phyloP scores from a whole-genome alignment of 2,888 invertebrate species.

The Cryptus viduatorius region DNA sequence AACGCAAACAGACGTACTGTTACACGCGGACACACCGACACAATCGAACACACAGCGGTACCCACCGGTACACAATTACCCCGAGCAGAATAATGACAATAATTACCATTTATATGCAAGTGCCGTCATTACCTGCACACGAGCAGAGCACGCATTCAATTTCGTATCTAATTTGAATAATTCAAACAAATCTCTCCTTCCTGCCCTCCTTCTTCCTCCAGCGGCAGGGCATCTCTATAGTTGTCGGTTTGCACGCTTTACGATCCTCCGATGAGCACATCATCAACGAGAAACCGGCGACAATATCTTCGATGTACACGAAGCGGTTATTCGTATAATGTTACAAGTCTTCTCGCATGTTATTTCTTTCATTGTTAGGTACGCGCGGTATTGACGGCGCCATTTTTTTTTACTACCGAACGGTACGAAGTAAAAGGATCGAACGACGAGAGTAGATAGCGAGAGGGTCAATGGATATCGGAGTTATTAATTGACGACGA shows the following conservation, averaged over 20 bases:
- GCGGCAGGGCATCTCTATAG: slow-evolving; percentile 27
- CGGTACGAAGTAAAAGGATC: slow-evolving; percentile 7
- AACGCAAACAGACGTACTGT: slow-evolving; percentile 31
- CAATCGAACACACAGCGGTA: slow-evolving; percentile 60
- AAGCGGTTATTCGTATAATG: slow-evolving; percentile 25
- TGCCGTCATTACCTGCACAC: slow-evolving; percentile 85
- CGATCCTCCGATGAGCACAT: slow-evolving; percentile 82
- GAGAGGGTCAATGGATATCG: slow-evolving; percentile 29
- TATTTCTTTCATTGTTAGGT: not conserved
- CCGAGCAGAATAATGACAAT: slow-evolving; percentile 84
- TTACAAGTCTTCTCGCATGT: not conserved
- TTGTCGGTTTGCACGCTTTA: slow-evolving; percentile 79
- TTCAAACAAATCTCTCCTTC: slow-evolving; percentile 85
- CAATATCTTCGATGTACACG: slow-evolving; percentile 62
- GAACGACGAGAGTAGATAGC: not conserved
- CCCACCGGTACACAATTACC: slow-evolving; percentile 81
- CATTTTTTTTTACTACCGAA: not conserved
- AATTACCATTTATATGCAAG: slow-evolving; percentile 85
- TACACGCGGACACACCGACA: slow-evolving; percentile 36
- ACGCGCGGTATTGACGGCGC: not conserved
- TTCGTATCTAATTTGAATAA: slow-evolving; percentile 85
- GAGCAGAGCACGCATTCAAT: slow-evolving; percentile 85
- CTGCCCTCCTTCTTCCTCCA: slow-evolving; percentile 82
- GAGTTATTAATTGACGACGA: slow-evolving; percentile 43
- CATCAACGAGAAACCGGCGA: slow-evolving; percentile 74